Evolutionary conservation across 2,113 vertebrate genomes (phyloP), one percentile per base, ranked within the genome.

Genomic region (Spea bombifrons): DNA sequence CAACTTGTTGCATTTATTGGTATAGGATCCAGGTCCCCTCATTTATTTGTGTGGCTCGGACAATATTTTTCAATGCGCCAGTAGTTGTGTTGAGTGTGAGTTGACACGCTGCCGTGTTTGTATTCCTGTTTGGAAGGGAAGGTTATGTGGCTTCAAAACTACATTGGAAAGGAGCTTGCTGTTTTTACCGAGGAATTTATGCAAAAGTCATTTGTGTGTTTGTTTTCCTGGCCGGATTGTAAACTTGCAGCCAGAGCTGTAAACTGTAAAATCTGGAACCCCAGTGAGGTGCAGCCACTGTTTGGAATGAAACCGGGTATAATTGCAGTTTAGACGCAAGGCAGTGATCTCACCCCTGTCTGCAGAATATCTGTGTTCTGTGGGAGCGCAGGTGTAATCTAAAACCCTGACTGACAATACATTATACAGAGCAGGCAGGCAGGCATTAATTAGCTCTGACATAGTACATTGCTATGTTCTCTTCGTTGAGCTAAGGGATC

Each of bases 171-270:
- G 15, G 9, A 70, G 50, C 61, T 17, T 7, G 7, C n/a, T 17
- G 5, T 17, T 64, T n/a, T 64, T 64, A 7, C 61, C 5, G 10
- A 61, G 57, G 57, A 61, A 13, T 68, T 68, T 47, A 46, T 68
- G 66, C 45, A n/a, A 45, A 68, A 45, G 66, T 50, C n/a, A 50
- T 70, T 50, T 70, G 47, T 70, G 46, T 70, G 17, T 44, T 55
- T 71, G 15, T 71, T 71, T 55, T 71, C 50, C 16, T 71, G 30
- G 5, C 69, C 43, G 17, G 49, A n/a, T 71, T 52, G 69, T 71
- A 71, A 70, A 70, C 46, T 30, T 16, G 6, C 15, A 53, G n/a
- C 49, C 9, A 16, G 48, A 46, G 8, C 69, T 8, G n/a, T 71
- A 71, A 71, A 16, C 13, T 30, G 49, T n/a, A 52, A 71, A 17